Evolutionary conservation across 2,113 vertebrate genomes (phyloP).

Genomic region (Cisticola juncidis): DNA sequence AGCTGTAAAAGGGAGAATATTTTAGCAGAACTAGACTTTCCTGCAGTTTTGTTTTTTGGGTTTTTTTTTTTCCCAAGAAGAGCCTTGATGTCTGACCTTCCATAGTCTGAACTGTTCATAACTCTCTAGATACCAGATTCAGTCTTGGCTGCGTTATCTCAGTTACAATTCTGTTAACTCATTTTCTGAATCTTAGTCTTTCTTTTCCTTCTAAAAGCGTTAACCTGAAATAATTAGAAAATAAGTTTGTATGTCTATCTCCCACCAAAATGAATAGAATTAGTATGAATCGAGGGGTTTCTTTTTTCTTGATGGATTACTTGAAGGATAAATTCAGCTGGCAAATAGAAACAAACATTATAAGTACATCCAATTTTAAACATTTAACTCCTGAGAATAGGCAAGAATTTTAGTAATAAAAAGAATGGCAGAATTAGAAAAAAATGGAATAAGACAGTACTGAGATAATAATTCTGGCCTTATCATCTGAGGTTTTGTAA

Average conservation of each 20-base stretch:
- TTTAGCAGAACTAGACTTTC: not conserved
- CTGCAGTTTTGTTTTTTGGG: not conserved
- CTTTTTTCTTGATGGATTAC: not conserved
- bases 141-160: not conserved
- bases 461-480: not conserved
- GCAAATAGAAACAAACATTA: not conserved
- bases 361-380: not conserved
- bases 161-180: not conserved
- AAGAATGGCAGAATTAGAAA: not conserved
- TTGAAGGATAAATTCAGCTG: not conserved
- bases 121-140: not conserved
- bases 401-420: not conserved
- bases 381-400: not conserved
- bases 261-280: not conserved
- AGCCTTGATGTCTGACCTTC: not conserved
- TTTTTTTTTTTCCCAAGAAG: not conserved
- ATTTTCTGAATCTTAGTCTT: not conserved
- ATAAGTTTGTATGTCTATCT: not conserved
- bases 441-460: not conserved
- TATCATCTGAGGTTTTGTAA: not conserved
- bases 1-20: not conserved
- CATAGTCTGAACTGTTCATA: not conserved
- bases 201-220: not conserved
- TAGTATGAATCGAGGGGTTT: not conserved
- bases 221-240: not conserved